phyloP scores from a whole-genome alignment of 2,113 vertebrate species.

The Maccullochella peelii region DNA sequence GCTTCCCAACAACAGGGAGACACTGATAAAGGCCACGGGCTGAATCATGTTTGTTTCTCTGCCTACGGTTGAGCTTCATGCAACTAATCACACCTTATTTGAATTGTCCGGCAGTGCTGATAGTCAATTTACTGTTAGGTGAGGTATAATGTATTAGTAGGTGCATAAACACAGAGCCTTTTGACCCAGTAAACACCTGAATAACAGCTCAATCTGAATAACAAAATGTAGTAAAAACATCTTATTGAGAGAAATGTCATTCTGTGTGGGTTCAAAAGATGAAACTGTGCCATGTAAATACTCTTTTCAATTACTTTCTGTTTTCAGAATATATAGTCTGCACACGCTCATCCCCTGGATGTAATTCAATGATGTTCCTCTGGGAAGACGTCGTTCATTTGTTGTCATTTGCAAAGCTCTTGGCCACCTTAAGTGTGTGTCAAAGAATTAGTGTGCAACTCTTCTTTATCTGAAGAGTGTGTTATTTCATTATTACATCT shows the following conservation, averaged over 20 bases:
- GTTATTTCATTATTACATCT: neutral
- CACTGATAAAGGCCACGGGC: conserved; percentile 43
- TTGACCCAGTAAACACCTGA: conserved; percentile 9
- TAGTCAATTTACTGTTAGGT: neutral
- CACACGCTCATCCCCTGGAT: neutral
- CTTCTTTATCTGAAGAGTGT: neutral
- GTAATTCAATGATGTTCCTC: neutral
- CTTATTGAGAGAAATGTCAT: neutral
- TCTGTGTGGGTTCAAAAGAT: neutral
- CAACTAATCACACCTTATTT: conserved; percentile 16
- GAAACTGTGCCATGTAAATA: neutral
- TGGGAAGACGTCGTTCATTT: neutral
- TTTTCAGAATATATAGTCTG: neutral
- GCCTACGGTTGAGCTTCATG: neutral
- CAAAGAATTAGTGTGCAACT: neutral
- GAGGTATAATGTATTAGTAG: neutral
- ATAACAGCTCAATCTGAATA: conserved; percentile 5
- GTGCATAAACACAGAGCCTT: conserved; percentile 9
- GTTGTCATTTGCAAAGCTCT: neutral
- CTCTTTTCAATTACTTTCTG: conserved; percentile 6
- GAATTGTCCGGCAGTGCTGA: neutral
- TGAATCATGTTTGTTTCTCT: conserved; percentile 12
- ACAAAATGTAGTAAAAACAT: conserved; percentile 4
- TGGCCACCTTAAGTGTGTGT: neutral
- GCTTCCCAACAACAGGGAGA: conserved; percentile 28